These are phyloP conservation scores for Drosophila eohydei DNA, from an alignment of 2,888 invertebrate genomes.

Conservation along the genomic window DNA sequence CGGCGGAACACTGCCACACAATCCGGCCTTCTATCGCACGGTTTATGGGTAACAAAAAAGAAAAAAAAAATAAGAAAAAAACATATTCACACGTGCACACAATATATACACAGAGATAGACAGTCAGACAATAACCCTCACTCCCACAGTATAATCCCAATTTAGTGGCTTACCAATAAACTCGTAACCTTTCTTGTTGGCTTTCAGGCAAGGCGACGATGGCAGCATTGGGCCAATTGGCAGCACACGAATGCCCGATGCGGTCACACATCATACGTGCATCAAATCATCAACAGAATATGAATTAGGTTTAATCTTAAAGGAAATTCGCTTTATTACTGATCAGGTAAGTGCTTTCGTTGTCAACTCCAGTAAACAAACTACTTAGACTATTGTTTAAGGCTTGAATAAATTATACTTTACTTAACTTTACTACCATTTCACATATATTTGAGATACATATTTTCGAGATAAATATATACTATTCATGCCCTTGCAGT, in stretches of 20 bases:
- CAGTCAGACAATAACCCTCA: slow-evolving; percentile 16
- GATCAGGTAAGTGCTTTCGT: slow-evolving; percentile 88
- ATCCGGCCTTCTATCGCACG: slow-evolving; percentile 89
- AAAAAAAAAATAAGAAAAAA: slow-evolving; percentile 5
- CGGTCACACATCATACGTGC: slow-evolving; percentile 92
- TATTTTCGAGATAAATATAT: not conserved
- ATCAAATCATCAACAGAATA: slow-evolving; percentile 93
- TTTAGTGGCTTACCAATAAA: slow-evolving; percentile 40
- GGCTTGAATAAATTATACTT: slow-evolving; percentile 31
- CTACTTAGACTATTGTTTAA: slow-evolving; percentile 7
- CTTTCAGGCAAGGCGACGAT: slow-evolving; percentile 84
- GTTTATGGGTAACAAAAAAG: slow-evolving; percentile 88
- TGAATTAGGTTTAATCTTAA: slow-evolving; percentile 97
- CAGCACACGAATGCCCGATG: slow-evolving; percentile 90
- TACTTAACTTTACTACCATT: not conserved
- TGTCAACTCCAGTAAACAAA: slow-evolving; percentile 15
- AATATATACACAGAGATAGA: not conserved
- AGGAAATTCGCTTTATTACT: slow-evolving; percentile 97
- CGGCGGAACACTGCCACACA: slow-evolving; percentile 86
- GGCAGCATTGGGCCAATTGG: slow-evolving; percentile 87
- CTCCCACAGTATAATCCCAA: slow-evolving; percentile 31
- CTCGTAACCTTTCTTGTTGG: slow-evolving; percentile 63
- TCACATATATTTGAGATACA: not conserved
- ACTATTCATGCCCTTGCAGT: not conserved
- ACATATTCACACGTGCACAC: not conserved